Base-by-base conservation (phyloP, 2,113 vertebrate genomes). In the Esox niger region DNA sequence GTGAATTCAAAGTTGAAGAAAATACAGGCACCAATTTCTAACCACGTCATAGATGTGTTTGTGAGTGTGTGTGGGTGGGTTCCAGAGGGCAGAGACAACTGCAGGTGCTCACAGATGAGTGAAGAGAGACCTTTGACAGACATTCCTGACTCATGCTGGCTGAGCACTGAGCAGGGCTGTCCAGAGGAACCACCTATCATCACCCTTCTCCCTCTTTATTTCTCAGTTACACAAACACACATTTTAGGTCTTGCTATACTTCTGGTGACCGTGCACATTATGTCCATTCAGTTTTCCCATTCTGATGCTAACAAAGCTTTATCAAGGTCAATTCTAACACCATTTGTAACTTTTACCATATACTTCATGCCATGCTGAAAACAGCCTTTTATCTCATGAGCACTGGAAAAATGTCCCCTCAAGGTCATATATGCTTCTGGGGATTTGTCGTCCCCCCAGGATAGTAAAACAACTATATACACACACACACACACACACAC, bases 71-170 rank as follows among this genome's bases (percentile, higher is more conserved):
- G 21, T 11, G 46, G 23, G 33, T 47, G 25, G 49, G 6, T 61
- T 49, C 59, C 73, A 75, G 62, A 69, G 72, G 73, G 77, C 26
- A 7, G n/a, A 27, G 66, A 66, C 73, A 79, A 69, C 57, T 72
- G 73, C 69, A 75, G 54, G 61, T 68, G 21, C 61, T 64, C 62
- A 64, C 61, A 71, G 69, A 69, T 72, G 65, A 71, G 47, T 69
- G 11, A 10, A 63, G 30, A 64, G 49, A 58, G 62, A 33, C 56
- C 35, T 43, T 60, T 75, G 73, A 71, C 62, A 62, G 59, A 17
- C 7, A 58, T 64, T 56, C 65, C 58, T 67, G 66, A 38, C 52
- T 66, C 67, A 57, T 35, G 60, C 59, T 68, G 68, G 26, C 57
- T 58, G 29, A 35, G 23, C 25, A 35, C 21, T 58, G 29, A 35